Evolutionary conservation across 2,888 invertebrate species (phyloP).

Genomic region (Mycogona germanica): DNA sequence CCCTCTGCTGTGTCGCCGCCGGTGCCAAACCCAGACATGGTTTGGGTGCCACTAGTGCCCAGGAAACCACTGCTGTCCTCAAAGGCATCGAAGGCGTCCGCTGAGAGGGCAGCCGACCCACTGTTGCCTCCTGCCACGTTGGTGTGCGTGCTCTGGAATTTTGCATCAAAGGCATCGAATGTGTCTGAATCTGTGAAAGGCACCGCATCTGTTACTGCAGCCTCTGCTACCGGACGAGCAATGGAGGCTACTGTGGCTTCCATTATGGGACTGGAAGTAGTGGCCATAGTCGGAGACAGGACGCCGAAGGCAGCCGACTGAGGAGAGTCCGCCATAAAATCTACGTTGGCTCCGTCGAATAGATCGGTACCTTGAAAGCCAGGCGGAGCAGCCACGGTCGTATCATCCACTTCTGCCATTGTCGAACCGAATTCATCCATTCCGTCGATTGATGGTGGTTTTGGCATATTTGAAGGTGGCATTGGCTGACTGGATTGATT

Average conservation of each 20-base stretch:
- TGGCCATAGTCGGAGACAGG: conserved; percentile 32
- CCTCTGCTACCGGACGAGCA: conserved; percentile 8
- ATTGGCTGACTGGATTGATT: too few relatives aligned
- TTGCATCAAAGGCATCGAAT: conserved; percentile 80
- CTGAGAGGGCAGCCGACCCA: neutral
- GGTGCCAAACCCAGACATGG: neutral
- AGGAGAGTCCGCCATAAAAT: neutral
- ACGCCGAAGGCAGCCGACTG: conserved; percentile 13
- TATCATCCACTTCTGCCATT: neutral
- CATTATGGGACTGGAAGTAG: too few relatives aligned
- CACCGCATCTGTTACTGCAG: conserved; percentile 24
- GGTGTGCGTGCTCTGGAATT: conserved; percentile 63
- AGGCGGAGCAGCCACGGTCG: conserved; percentile 15
- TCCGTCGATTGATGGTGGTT: conserved; percentile 22
- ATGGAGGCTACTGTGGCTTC: too few relatives aligned
- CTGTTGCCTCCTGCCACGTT: conserved; percentile 20
- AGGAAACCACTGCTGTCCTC: conserved; percentile 28
- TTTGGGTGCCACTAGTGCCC: conserved; percentile 15
- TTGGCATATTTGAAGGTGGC: neutral
- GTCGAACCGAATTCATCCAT: neutral
- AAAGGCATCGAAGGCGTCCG: conserved; percentile 40
- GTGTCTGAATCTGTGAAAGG: conserved; percentile 38
- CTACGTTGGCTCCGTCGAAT: neutral
- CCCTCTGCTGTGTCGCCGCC: conserved; percentile 37
- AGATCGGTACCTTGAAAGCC: conserved; percentile 21